Evolutionary conservation across 2,113 vertebrate species (phyloP).

Genomic region (Vombatus ursinus): DNA sequence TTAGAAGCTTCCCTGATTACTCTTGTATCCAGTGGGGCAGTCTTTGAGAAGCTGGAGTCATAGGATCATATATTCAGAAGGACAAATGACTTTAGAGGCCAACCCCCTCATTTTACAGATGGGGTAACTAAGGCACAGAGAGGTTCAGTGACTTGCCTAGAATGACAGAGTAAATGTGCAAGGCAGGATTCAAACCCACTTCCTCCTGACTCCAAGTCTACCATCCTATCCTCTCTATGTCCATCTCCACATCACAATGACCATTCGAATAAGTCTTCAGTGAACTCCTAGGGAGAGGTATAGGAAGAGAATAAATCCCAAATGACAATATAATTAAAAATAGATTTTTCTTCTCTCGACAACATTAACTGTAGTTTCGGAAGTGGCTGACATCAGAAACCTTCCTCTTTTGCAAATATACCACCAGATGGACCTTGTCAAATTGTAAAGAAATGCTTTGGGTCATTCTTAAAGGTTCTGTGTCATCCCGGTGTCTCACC

Average conservation of each 20-base stretch:
- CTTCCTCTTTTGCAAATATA: not conserved
- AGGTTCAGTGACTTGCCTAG: conserved; percentile 2
- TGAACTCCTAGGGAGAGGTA: not conserved
- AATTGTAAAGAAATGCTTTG: not conserved
- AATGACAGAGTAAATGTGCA: not conserved
- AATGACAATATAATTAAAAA: not conserved
- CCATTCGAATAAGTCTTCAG: not conserved
- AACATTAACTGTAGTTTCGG: not conserved
- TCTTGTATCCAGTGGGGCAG: not conserved
- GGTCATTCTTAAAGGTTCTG: not conserved
- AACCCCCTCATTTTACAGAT: conserved; percentile 42
- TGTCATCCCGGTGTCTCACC: not conserved
- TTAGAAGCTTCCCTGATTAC: not conserved
- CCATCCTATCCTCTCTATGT: not conserved
- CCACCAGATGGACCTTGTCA: not conserved
- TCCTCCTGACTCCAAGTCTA: not conserved
- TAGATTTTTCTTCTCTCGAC: not conserved
- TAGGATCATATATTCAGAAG: not conserved
- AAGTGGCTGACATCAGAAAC: not conserved
- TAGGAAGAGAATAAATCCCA: not conserved
- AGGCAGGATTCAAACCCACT: not conserved
- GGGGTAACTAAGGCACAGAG: not conserved
- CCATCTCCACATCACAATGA: not conserved
- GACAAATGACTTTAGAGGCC: not conserved
- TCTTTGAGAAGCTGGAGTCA: not conserved